Conservation (phyloP, 2,888 invertebrate species). For the Trilocha varians region DNA sequence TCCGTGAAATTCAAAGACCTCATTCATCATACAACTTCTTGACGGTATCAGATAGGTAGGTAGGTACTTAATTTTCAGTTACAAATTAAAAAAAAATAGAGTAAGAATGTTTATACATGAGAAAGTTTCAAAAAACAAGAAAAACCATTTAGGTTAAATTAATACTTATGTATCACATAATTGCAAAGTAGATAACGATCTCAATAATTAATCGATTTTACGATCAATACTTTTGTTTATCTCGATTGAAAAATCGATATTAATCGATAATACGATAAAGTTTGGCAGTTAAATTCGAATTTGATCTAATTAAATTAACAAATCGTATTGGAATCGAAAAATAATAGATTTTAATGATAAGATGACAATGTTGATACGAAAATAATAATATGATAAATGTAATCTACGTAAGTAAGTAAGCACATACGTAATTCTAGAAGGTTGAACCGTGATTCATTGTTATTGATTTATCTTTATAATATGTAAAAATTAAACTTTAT, state of each 20-base stretch:
- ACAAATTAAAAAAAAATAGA: too few relatives aligned
- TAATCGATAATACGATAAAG: constrained; percentile 1
- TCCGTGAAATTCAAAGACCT: too few relatives aligned
- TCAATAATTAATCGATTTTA: constrained; percentile 6
- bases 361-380: constrained; percentile 21
- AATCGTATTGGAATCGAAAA: constrained; percentile 25
- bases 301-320: constrained; percentile 35
- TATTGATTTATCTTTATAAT: not conserved
- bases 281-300: constrained; percentile 15
- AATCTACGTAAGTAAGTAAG: constrained; percentile 14
- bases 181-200: constrained; percentile 7
- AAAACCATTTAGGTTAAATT: too few relatives aligned
- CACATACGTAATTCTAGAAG: constrained; percentile 10
- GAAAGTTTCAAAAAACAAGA: too few relatives aligned
- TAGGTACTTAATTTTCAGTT: too few relatives aligned
- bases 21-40: too few relatives aligned
- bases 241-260: constrained; percentile 19
- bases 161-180: not conserved
- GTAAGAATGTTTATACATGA: too few relatives aligned
- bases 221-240: constrained; percentile 7
- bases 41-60: too few relatives aligned
- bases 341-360: constrained; percentile 25
- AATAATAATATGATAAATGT: constrained; percentile 13
- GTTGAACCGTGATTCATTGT: constrained; percentile 2
- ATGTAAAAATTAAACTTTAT: too few relatives aligned